phyloP scores from a whole-genome alignment of 2,113 vertebrate genomes.

The Gymnobelideus leadbeateri region DNA sequence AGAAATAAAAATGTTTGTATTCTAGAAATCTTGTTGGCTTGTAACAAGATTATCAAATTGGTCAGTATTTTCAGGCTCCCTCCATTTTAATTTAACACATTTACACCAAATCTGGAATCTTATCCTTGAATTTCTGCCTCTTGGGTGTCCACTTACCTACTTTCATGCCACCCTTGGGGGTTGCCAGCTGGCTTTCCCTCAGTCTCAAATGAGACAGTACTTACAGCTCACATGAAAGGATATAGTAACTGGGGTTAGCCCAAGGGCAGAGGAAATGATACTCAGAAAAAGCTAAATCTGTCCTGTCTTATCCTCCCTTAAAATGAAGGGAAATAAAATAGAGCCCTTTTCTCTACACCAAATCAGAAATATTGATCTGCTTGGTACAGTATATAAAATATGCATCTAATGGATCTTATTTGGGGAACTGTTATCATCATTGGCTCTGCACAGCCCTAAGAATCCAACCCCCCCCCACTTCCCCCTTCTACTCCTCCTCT shows the following conservation, averaged over 20 bases:
- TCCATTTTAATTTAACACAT: slow-evolving; percentile 33
- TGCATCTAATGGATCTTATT: slow-evolving; percentile 68
- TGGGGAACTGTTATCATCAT: slow-evolving; percentile 61
- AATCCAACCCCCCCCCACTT: slow-evolving; percentile 56
- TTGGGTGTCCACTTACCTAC: not conserved
- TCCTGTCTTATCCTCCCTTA: slow-evolving; percentile 22
- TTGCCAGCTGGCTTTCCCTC: slow-evolving; percentile 26
- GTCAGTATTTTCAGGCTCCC: not conserved
- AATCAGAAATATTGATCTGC: slow-evolving; percentile 61
- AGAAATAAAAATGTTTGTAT: not conserved
- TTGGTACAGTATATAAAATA: slow-evolving; percentile 69
- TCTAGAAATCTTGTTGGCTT: slow-evolving; percentile 20
- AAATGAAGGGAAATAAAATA: slow-evolving; percentile 20
- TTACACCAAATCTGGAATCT: slow-evolving; percentile 17
- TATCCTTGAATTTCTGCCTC: slow-evolving; percentile 24
- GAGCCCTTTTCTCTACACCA: not conserved
- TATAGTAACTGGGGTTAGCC: slow-evolving; percentile 22
- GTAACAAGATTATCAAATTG: slow-evolving; percentile 21
- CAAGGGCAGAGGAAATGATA: slow-evolving; percentile 65
- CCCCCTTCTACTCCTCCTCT: slow-evolving; percentile 61
- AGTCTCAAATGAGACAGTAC: slow-evolving; percentile 26
- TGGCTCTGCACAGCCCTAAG: slow-evolving; percentile 43
- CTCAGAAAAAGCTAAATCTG: slow-evolving; percentile 28
- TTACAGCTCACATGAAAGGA: slow-evolving; percentile 36
- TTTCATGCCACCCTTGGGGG: not conserved